Evolutionary conservation across 2,888 invertebrate genomes (phyloP), one percentile per base, ranked within the genome.

Genomic region (Sarcophaga subvicina): DNA sequence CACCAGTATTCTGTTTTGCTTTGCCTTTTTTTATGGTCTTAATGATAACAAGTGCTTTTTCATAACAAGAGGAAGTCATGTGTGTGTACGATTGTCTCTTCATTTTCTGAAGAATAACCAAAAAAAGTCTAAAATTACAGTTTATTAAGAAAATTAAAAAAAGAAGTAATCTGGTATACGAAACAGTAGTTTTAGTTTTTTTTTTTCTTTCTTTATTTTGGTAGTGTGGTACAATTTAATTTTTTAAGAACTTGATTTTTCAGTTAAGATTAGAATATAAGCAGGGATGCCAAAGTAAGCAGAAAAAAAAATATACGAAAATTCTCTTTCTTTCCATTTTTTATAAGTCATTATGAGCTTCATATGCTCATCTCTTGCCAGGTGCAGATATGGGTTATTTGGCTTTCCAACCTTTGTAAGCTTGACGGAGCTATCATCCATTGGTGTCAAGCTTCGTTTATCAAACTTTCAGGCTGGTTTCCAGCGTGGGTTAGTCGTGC

Each of bases 11-110:
- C 49, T 64, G 49, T 69, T 22, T 49, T 62, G 10, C 37, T 37
- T 37, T 37, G 8, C 8, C 17, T 17, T 63, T 63, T 80, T 83
- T 84, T 84, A 80, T 84, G 70, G 75, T 12, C 75, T 80, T 83
- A 83, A 87, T 77, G 82, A 81, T 88, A 87, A 81, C 85, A 88
- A 87, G 87, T 88, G 87, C 77, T 85, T 85, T 80, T 84, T 87
- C 83, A 71, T 62, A 82, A 73, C 64, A 75, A 78, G 70, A 86
- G 83, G 83, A 86, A 86, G 80, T 86, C 80, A 80, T 86, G 86
- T 77, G 8, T 63, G 14, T 72, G 25, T 69, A n/a, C 60, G 3
- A 25, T 8, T 47, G 47, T 45, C 70, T 3, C 14, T 45, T 69
- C 67, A 77, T 73, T 86, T 86, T 86, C 80, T 67, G 66, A 37